phyloP scores from a whole-genome alignment of 37 sponge, comb jelly and placozoan species.

The Dysidea cf. avara region DNA sequence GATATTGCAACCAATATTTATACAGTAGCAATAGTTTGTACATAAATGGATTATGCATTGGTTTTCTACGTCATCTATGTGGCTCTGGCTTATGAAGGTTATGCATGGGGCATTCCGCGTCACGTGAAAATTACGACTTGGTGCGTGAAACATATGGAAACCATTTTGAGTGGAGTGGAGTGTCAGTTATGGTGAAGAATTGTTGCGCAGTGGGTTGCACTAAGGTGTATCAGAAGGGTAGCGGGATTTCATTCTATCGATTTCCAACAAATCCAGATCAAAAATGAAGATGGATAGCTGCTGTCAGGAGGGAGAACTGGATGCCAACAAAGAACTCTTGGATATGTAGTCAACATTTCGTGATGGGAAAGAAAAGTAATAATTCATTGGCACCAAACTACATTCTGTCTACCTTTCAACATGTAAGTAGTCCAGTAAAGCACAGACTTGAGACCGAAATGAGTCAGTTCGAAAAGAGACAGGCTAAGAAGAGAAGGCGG shows the following conservation, averaged over 20 bases:
- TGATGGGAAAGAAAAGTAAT: conserved; percentile 41
- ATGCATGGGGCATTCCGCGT: no score
- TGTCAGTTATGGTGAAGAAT: conserved; percentile 42
- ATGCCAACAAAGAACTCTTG: conserved; percentile 28
- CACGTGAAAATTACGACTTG: no score
- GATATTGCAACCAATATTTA: no score
- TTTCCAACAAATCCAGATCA: conserved; percentile 39
- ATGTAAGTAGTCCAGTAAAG: conserved; percentile 32
- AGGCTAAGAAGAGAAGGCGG: conserved; percentile 8
- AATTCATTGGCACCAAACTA: conserved; percentile 61
- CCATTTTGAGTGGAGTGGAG: conserved; percentile 27
- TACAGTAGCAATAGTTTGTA: no score
- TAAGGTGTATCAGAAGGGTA: conserved; percentile 17
- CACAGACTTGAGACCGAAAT: conserved; percentile 1
- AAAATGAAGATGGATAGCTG: conserved; percentile 35
- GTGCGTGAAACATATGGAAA: no score
- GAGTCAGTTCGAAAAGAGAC: conserved; percentile 16
- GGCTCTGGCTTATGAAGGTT: no score
- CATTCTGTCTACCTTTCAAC: conserved; percentile 35
- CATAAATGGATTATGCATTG: no score
- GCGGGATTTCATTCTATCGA: conserved; percentile 28
- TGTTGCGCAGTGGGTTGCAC: conserved; percentile 47
- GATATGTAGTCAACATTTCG: conserved; percentile 49
- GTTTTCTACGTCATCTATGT: no score
- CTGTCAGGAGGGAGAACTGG: conserved; percentile 35